phyloP scores from a whole-genome alignment of 92 coral and sea anemone species.

The Zoanthus solanderi region DNA sequence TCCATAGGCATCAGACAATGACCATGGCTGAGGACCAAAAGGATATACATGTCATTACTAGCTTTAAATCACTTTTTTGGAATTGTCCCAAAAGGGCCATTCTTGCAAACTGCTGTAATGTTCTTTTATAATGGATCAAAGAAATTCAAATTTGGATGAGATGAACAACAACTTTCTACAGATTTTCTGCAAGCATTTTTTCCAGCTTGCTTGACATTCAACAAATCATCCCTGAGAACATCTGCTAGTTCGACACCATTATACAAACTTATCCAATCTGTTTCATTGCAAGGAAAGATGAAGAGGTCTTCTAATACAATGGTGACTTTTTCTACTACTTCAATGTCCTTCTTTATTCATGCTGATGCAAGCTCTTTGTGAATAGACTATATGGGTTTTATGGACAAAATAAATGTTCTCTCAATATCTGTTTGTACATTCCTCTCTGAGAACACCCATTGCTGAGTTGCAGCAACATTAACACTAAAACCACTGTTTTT shows the following conservation, averaged over 20 bases:
- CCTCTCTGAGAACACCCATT: conserved; percentile 3
- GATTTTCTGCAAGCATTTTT: not conserved
- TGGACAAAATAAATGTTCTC: not conserved
- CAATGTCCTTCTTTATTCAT: not conserved
- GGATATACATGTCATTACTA: not conserved
- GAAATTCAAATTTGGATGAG: not conserved
- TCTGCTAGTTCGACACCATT: conserved; percentile 7
- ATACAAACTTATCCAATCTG: not conserved
- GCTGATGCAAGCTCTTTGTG: conserved; percentile 31
- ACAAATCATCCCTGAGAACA: conserved; percentile 7
- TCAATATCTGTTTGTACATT: not conserved
- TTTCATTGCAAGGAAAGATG: not conserved
- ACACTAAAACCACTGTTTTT: conserved; percentile 4
- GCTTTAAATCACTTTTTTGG: not conserved
- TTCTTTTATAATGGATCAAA: not conserved
- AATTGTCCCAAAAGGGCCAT: conserved; percentile 3
- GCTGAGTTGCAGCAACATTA: not conserved
- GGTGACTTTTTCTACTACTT: conserved; percentile 15
- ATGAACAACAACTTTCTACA: not conserved
- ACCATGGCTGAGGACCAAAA: not conserved
- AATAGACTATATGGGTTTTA: not conserved
- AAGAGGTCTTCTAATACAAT: not conserved
- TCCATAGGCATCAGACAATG: conserved; percentile 13
- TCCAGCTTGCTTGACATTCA: not conserved
- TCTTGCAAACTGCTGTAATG: not conserved